Conservation (phyloP, 2,797 vertebrate genomes). For the Antennarius maculatus region DNA sequence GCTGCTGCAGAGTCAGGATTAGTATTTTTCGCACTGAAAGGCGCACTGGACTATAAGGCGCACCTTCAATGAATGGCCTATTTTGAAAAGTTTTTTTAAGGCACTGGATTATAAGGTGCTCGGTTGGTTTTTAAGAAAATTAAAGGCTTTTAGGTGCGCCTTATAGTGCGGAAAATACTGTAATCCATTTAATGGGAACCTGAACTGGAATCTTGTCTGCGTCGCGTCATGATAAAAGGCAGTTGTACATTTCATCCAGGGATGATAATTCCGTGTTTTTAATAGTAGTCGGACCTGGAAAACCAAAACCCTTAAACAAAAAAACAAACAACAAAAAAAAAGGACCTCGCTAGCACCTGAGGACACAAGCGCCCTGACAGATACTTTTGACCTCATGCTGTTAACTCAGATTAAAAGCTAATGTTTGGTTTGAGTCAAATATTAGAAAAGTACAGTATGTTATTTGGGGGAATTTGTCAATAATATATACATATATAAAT, state of each 20-base stretch:
- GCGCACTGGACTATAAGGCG: no score
- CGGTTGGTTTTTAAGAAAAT: no score
- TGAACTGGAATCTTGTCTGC: conserved; percentile 53
- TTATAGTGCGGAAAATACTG: no score
- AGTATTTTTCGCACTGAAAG: background rate
- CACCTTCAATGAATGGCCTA: no score
- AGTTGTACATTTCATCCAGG: conserved; percentile 22
- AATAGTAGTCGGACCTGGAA: conserved; percentile 24
- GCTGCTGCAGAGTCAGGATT: conserved; percentile 3
- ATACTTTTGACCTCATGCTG: conserved; percentile 56
- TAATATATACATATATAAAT: conserved; percentile 53
- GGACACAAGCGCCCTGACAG: conserved; percentile 21
- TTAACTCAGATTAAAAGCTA: conserved; percentile 43
- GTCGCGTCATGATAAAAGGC: conserved; percentile 22
- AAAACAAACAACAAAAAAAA: background rate
- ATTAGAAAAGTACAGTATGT: conserved; percentile 28
- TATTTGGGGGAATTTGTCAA: conserved; percentile 47
- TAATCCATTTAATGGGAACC: conserved; percentile 17
- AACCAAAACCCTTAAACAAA: conserved; percentile 46
- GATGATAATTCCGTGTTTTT: conserved; percentile 6
- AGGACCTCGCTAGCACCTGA: conserved; percentile 28
- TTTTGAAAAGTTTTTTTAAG: no score
- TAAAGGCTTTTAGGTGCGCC: no score
- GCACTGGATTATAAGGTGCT: no score
- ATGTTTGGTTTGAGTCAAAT: conserved; percentile 45